Conservation (phyloP, 1,140 invertebrate genomes). For the Drosophila tsacasi region DNA sequence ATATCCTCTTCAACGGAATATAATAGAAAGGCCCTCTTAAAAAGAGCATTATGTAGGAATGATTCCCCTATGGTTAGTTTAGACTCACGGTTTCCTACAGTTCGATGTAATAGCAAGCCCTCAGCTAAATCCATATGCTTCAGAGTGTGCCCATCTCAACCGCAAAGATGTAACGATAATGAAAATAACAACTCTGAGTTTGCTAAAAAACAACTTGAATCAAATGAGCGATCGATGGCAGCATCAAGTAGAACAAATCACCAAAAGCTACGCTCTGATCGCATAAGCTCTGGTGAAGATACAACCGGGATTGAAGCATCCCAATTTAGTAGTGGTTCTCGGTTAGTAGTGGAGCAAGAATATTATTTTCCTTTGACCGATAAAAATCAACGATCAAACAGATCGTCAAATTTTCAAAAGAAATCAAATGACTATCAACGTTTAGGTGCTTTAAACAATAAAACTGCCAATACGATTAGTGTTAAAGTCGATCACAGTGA, state of each 20-base stretch:
- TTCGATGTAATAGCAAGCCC: background rate
- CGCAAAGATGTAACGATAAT: background rate
- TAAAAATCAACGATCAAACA: background rate
- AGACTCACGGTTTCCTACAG: background rate
- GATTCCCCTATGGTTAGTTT: too few relatives aligned
- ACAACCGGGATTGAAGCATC: background rate
- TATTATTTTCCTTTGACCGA: constrained; percentile 3
- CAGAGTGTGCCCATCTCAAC: background rate
- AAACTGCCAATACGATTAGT: background rate
- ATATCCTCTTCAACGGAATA: background rate
- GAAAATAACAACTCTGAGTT: too few relatives aligned
- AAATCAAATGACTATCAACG: background rate
- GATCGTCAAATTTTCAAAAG: background rate
- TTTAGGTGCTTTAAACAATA: background rate
- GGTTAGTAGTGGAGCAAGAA: background rate
- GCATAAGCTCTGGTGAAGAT: constrained; percentile 1
- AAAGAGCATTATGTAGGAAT: background rate
- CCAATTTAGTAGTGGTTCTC: background rate
- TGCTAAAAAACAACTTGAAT: background rate
- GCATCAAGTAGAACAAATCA: background rate
- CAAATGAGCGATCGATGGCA: background rate
- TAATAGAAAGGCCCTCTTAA: background rate
- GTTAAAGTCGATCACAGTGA: background rate
- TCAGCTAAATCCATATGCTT: background rate
- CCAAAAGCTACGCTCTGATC: background rate